Evolutionary conservation across 2,888 invertebrate genomes (phyloP).

Genomic region (Rhamphomyia laevipes): DNA sequence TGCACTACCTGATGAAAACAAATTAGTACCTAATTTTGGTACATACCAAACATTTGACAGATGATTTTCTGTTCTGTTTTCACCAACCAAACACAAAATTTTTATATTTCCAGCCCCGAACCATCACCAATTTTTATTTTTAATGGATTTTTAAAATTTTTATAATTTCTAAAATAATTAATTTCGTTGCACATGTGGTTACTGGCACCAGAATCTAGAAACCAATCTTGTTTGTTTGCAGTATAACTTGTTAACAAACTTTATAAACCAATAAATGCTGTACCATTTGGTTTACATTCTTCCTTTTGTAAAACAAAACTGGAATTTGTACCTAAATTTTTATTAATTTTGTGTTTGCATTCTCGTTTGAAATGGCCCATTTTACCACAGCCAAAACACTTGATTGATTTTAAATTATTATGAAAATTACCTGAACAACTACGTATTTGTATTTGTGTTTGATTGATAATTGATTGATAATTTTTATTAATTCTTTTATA

Average conservation of each 20-base stretch:
- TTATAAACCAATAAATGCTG: no score
- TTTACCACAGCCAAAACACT: slow-evolving; percentile 15
- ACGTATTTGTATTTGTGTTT: no score
- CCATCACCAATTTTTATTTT: neutral
- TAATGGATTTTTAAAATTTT: neutral
- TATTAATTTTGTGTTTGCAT: no score
- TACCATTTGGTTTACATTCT: no score
- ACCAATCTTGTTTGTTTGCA: neutral
- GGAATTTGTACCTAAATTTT: no score
- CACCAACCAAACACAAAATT: neutral
- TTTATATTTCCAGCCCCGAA: neutral
- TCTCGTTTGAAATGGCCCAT: slow-evolving; percentile 14
- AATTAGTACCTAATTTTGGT: neutral
- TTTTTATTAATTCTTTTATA: neutral
- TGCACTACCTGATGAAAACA: neutral
- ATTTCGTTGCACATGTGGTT: neutral
- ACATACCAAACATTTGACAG: neutral
- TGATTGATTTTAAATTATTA: no score
- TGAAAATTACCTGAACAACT: no score
- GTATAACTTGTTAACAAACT: no score
- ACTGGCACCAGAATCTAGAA: neutral
- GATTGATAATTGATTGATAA: no score
- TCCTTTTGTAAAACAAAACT: no score
- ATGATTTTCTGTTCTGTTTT: neutral
- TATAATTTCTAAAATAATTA: neutral